Evolutionary conservation across 2,113 vertebrate species (phyloP).

Genomic region (Oxyruncus cristatus): DNA sequence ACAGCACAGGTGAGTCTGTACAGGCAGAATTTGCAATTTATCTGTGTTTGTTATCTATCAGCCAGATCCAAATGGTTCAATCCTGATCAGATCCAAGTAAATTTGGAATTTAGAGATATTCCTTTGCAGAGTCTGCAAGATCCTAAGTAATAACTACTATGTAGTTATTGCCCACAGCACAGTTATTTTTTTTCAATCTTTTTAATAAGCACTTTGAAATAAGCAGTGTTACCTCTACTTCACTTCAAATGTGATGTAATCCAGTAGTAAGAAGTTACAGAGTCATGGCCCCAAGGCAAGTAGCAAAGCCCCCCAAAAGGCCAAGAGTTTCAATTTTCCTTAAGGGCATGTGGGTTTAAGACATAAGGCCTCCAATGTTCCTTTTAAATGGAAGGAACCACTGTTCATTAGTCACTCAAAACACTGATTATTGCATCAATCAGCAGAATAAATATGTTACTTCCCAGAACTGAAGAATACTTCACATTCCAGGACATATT

Average conservation of each 20-base stretch:
- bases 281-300: background rate
- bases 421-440: background rate
- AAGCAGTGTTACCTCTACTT: background rate
- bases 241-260: background rate
- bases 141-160: background rate
- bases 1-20: background rate
- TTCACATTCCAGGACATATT: constrained; percentile 12
- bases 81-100: background rate
- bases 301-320: background rate
- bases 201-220: background rate
- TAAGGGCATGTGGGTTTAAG: background rate
- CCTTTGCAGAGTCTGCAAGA: background rate
- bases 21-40: constrained; percentile 8
- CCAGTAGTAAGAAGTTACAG: background rate
- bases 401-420: background rate
- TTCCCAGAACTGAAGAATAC: background rate
- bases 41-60: background rate
- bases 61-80: background rate
- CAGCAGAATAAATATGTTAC: background rate
- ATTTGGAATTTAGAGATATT: background rate
- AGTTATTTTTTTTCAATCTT: background rate
- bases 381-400: background rate
- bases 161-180: background rate
- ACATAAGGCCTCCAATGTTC: background rate
- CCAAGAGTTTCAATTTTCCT: background rate